A percentile compares a stretch with the other conserved stretches of the same genome.
phyloP scores from a whole-genome alignment of 2,113 vertebrate species.

The Oceanites oceanicus region DNA sequence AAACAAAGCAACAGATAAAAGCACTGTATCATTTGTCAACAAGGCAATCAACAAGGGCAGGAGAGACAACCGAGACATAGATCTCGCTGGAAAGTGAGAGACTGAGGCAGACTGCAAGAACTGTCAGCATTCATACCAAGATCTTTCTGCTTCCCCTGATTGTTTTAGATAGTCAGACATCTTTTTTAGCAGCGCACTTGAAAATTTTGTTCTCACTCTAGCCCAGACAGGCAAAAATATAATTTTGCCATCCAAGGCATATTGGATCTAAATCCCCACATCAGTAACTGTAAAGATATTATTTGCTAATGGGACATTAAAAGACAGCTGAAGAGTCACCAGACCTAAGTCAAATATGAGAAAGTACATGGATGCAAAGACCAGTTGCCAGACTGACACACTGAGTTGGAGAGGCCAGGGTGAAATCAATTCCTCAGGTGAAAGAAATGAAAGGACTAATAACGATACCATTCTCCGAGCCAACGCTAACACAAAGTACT shows the following conservation, averaged over 20 bases:
- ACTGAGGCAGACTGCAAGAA: neutral
- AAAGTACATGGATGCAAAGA: neutral
- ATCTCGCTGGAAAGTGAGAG: neutral
- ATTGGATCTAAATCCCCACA: neutral
- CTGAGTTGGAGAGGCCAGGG: neutral
- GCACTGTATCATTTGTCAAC: neutral
- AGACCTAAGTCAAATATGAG: neutral
- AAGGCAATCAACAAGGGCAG: neutral
- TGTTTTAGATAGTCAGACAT: neutral
- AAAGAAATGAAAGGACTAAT: neutral
- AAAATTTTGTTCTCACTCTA: neutral
- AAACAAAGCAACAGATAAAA: constrained; percentile 28
- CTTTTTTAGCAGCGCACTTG: neutral
- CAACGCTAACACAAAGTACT: constrained; percentile 83
- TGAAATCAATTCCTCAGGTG: neutral
- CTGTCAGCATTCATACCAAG: neutral
- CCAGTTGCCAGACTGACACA: neutral
- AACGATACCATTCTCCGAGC: constrained; percentile 80
- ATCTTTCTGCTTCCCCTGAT: neutral
- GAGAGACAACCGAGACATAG: neutral
- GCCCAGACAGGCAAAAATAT: neutral
- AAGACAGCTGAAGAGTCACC: neutral
- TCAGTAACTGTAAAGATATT: neutral
- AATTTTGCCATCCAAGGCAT: neutral
- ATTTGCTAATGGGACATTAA: neutral